Evolutionary conservation across 2,113 vertebrate genomes (phyloP).

Genomic region (Oreochromis spilurus): DNA sequence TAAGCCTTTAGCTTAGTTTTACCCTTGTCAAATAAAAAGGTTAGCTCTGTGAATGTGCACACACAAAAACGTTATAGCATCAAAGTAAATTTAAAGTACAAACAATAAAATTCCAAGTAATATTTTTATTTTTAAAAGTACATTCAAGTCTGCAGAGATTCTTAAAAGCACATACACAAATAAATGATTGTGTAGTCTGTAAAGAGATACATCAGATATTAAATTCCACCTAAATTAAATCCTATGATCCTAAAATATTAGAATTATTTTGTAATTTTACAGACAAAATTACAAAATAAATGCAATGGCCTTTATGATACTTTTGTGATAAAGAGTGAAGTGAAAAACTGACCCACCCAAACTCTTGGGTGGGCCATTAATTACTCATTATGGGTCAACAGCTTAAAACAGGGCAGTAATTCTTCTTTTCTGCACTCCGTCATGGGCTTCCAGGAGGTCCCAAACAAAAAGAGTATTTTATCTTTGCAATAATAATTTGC

Average conservation of each 20-base stretch:
- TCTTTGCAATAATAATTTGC: background rate
- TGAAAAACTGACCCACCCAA: background rate
- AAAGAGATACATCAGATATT: background rate
- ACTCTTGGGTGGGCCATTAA: background rate
- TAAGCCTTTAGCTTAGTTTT: background rate
- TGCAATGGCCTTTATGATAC: background rate
- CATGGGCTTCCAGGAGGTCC: background rate
- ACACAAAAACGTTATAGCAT: background rate
- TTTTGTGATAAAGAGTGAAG: background rate
- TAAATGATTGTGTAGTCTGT: background rate
- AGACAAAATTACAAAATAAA: background rate
- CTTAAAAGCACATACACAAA: background rate
- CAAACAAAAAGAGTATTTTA: conserved; percentile 12
- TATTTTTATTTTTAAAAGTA: background rate
- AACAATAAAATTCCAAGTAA: background rate
- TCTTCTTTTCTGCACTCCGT: background rate
- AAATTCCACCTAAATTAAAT: background rate
- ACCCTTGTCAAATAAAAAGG: background rate
- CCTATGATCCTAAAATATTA: background rate
- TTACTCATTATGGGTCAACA: background rate
- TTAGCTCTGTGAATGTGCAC: background rate
- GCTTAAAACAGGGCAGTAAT: background rate
- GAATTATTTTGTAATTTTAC: background rate
- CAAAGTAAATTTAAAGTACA: background rate
- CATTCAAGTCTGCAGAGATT: background rate